Base-by-base conservation (phyloP, 2,797 vertebrate species). In the Fistularia commersonii region DNA sequence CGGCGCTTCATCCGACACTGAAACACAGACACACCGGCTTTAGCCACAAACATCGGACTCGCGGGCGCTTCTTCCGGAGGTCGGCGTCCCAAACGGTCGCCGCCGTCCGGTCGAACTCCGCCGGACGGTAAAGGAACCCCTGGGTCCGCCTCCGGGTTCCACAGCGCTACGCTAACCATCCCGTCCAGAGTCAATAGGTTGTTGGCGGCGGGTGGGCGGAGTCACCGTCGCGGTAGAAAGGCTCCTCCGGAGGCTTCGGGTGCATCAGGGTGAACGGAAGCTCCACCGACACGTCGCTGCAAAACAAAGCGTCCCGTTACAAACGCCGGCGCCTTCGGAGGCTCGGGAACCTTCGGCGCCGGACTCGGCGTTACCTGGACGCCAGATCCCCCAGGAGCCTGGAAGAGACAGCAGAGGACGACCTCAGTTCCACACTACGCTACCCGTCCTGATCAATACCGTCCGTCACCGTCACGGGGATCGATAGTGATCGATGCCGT, bases 341-440 rank as follows among this genome's bases (percentile, higher is more conserved):
- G 61, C 58, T 59, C 7, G 38, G 51, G 64, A 41, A 60, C 45
- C 45, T 40, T 61, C 48, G 44, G 34, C 15, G 55, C 48, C 40
- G 48, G 55, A 54, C 43, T 37, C 35, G 54, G 38, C 1, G 31
- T 83, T 94, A 98, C 96, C 96, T 98, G 69, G 94, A 91, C 0
- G 96, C 94, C 74, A 98, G 90, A 71, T 98, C 95, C 90, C 96
- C 95, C 77, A 98, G 87, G 68, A 98, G 88, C 85, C 96, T 98
- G 92, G 65, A 70, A 74, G 4, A 52, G 50, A 66, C 42, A 73
- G 48, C 8, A 3, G 37, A 38, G 39, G 3, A 5, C 32, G 71
- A 0, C 3, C 1, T 80, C 12, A 75, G 61, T 8, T 37, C 54
- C 37, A 11, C 44, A n/a, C 43, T 32, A 8, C 23, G 23, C 23